A percentile compares a stretch with the other conserved stretches of the same genome.
phyloP scores from a whole-genome alignment of 2,797 vertebrate species.

The Mallotus villosus region DNA sequence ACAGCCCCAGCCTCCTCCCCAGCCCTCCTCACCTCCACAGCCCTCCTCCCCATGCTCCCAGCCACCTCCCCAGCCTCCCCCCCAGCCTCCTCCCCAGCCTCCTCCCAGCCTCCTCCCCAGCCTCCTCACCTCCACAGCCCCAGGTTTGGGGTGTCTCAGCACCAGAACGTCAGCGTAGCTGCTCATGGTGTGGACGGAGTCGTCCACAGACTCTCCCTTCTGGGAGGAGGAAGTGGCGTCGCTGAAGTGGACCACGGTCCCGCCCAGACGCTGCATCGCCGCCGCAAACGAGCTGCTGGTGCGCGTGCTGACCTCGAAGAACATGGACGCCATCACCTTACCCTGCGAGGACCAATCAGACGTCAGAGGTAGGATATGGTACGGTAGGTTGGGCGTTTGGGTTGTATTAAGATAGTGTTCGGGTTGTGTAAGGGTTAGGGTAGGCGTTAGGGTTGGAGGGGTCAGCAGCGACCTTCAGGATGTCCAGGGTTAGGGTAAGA shows the following conservation, averaged over 20 bases:
- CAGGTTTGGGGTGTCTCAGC: constrained; percentile 89
- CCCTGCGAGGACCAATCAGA: constrained; percentile 1
- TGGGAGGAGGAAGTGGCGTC: constrained; percentile 92
- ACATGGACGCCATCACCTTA: constrained; percentile 92
- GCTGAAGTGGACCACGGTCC: constrained; percentile 87
- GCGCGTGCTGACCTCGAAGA: constrained; percentile 94
- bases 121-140: constrained; percentile 85
- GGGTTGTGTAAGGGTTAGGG: too few relatives aligned
- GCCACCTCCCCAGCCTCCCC: background rate
- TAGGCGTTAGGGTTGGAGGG: too few relatives aligned
- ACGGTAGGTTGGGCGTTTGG: background rate
- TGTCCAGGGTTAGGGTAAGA: constrained; percentile 78
- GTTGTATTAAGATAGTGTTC: background rate
- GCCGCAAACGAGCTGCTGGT: constrained; percentile 94
- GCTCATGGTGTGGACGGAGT: constrained; percentile 97
- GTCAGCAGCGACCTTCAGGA: constrained; percentile 83
- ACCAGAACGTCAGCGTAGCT: constrained; percentile 92
- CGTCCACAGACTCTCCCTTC: constrained; percentile 91
- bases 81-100: too few relatives aligned
- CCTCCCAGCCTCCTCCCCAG: too few relatives aligned
- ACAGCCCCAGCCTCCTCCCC: background rate
- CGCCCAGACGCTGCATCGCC: constrained; percentile 92
- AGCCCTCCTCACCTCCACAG: too few relatives aligned
- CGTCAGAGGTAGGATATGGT: background rate
- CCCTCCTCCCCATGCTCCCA: too few relatives aligned